Conservation (phyloP, 2,113 vertebrate genomes). For the Poicephalus gulielmi region DNA sequence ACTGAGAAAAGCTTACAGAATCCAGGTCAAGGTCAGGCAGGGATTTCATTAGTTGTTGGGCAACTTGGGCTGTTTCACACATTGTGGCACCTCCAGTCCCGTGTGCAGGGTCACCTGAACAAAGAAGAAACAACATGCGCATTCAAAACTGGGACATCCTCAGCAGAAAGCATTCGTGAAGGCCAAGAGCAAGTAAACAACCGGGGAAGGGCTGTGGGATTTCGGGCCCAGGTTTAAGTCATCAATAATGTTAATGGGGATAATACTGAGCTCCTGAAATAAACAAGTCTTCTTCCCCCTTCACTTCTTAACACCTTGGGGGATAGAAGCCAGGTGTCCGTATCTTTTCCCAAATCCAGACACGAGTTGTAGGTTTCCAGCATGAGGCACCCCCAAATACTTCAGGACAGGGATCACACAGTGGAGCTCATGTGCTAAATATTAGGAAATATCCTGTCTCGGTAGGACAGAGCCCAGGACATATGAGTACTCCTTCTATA, state of each 20-base stretch:
- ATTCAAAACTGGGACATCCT: background rate
- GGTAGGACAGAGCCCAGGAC: background rate
- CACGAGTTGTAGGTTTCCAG: background rate
- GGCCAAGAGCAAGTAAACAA: background rate
- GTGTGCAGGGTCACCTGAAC: slow-evolving; percentile 91
- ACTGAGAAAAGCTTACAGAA: slow-evolving; percentile 44
- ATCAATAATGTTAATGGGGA: background rate
- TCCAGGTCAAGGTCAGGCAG: background rate
- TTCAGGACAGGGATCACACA: background rate
- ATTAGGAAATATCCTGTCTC: background rate
- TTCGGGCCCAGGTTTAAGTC: background rate
- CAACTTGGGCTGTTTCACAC: slow-evolving; percentile 74
- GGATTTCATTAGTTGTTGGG: slow-evolving; percentile 67
- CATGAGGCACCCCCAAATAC: background rate
- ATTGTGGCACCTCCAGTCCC: slow-evolving; percentile 90
- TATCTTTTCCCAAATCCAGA: background rate
- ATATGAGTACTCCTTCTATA: background rate
- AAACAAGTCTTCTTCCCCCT: background rate
- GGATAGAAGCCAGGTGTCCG: background rate
- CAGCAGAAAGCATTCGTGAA: background rate
- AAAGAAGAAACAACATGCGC: background rate
- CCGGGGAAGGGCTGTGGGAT: background rate
- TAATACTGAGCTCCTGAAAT: background rate
- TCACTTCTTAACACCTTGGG: background rate
- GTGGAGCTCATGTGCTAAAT: background rate